phyloP scores from a whole-genome alignment of 2,797 vertebrate species.

The Calcarius lapponicus region DNA sequence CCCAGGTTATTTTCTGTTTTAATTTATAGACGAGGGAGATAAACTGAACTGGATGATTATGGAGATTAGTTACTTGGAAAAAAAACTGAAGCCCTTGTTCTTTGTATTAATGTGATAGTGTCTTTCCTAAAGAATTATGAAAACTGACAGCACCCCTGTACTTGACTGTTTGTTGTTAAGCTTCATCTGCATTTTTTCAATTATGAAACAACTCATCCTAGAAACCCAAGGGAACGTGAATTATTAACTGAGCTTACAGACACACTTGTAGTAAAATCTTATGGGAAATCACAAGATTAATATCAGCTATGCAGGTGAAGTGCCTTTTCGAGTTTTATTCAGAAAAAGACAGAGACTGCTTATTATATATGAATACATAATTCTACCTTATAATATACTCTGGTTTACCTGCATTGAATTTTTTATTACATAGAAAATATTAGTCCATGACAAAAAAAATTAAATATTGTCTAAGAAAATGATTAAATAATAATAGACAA shows the following conservation, averaged over 20 bases:
- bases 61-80: not conserved
- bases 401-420: not conserved
- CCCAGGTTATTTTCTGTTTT: not conserved
- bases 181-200: conserved; percentile 68
- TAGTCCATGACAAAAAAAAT: not conserved
- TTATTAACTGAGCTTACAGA: conserved; percentile 45
- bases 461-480: not conserved
- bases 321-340: not conserved
- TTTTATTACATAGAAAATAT: not conserved
- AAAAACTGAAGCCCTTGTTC: conserved; percentile 18
- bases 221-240: not conserved
- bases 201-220: conserved; percentile 39
- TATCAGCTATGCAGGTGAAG: not conserved
- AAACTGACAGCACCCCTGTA: conserved; percentile 2
- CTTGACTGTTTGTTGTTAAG: conserved; percentile 10
- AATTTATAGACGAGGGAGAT: not conserved
- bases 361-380: not conserved
- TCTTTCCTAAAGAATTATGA: not conserved
- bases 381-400: not conserved
- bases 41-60: not conserved
- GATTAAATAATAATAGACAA: not conserved
- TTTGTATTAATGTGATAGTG: conserved; percentile 12
- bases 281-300: conserved; percentile 43
- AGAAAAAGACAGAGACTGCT: not conserved
- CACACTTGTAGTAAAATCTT: conserved; percentile 25